Evolutionary conservation across 2,113 vertebrate genomes (phyloP), one percentile per base, ranked within the genome.

Genomic region (Scatophagus argus): DNA sequence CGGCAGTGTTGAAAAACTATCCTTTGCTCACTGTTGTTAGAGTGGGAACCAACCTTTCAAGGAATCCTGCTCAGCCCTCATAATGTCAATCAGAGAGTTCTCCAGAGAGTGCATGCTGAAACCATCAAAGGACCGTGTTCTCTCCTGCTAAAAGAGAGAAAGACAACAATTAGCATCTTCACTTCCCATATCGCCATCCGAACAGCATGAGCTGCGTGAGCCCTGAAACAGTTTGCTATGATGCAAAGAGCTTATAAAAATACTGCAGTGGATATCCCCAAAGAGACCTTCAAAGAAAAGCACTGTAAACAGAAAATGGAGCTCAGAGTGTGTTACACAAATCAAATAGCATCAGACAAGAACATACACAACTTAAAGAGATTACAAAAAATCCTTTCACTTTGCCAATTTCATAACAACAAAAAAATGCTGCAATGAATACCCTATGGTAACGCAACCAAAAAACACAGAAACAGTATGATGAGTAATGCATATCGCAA

Each of bases 1-100:
- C 46, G 52, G 23, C 8, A 0, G 49, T 54, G 38, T n/a, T 70
- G 34, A 27, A 51, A 81, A 77, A 29, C 58, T n/a, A 85, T 56
- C 70, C 31, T 36, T 17, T 73, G 41, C 38, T 73, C 19, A n/a
- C 62, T 44, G 60, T 76, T 78, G 62, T 77, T 70, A 43, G 39
- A 79, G 62, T 78, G 79, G 83, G 77, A 92, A 95, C 87, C 94
- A 96, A 99, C 98, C 98, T 99, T 99, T 99, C 93, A 99, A 95
- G 74, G 98, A 98, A 95, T 99, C 98, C 91, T 98, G 98, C 94
- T 99, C 98, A 91, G 98, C 98, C 95, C 98, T 97, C 98, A 99
- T 99, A 94, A 99, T 99, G 95, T 99, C 98, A 94, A 99, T 99
- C 92, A 99, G 95, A 4, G 98, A 99, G 93, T 96, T 99, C 96